A percentile compares a stretch with the other conserved stretches of the same genome.
Evolutionary conservation across 2,888 invertebrate species (phyloP).

Genomic region (Loripinus fragilis): DNA sequence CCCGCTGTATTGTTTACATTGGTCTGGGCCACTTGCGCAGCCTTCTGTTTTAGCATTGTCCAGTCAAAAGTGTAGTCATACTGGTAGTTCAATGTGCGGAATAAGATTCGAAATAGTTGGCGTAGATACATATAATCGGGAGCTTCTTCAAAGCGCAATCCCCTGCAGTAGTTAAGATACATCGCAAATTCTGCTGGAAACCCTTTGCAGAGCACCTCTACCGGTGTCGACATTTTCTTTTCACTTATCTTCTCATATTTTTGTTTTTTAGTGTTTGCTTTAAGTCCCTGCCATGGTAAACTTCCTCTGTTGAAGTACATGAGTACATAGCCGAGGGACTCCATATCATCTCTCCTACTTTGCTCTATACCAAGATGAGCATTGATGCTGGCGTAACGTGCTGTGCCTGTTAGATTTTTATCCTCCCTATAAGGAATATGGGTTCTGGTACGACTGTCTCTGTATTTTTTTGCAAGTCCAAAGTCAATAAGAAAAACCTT

Average conservation of each 20-base stretch:
- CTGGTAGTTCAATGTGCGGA: conserved; percentile 99
- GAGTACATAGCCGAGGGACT: conserved; percentile 98
- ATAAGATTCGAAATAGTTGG: conserved; percentile 98
- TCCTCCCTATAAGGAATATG: conserved; percentile 94
- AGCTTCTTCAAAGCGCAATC: conserved; percentile 98
- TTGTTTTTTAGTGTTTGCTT: conserved; percentile 98
- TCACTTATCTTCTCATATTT: conserved; percentile 99
- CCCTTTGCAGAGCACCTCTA: conserved; percentile 99
- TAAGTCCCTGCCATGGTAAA: conserved; percentile 98
- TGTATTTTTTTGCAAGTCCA: conserved; percentile 99
- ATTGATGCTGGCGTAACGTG: conserved; percentile 99
- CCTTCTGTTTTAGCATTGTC: conserved; percentile 99
- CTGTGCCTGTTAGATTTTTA: conserved; percentile 84
- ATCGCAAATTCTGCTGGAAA: conserved; percentile 99
- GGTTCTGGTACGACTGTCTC: conserved; percentile 94
- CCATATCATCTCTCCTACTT: conserved; percentile 99
- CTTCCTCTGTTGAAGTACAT: conserved; percentile 99
- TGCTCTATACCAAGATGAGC: conserved; percentile 99
- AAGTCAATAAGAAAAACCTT: conserved; percentile 98
- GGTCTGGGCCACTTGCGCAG: conserved; percentile 84
- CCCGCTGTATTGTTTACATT: conserved; percentile 68
- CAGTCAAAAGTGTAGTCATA: conserved; percentile 99
- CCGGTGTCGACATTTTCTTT: conserved; percentile 99
- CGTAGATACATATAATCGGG: conserved; percentile 99
- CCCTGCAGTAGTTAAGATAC: conserved; percentile 99